Conservation (phyloP, 2,888 invertebrate genomes). For the Seira sanloemensis region DNA sequence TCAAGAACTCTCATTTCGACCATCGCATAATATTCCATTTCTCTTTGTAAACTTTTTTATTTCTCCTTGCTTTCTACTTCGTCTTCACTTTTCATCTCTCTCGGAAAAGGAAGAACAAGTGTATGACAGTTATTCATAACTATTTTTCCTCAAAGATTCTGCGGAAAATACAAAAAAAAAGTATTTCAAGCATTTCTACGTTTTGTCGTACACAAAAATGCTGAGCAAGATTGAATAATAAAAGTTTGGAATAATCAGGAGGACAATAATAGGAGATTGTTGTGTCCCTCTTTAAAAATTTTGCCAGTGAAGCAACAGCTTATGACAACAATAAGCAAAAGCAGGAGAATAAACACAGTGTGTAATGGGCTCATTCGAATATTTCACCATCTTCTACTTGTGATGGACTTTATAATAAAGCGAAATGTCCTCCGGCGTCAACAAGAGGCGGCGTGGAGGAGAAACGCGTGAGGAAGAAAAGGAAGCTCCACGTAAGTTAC, state of each 20-base stretch:
- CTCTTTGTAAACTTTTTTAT: slow-evolving; percentile 37
- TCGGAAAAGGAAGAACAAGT: slow-evolving; percentile 17
- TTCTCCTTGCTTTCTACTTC: slow-evolving; percentile 18
- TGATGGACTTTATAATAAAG: slow-evolving; percentile 14
- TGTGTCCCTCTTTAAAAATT: background rate
- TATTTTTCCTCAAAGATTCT: background rate
- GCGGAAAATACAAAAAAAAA: background rate
- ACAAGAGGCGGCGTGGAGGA: background rate
- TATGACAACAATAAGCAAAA: background rate
- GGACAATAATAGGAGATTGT: slow-evolving; percentile 6
- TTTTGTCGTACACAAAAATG: background rate
- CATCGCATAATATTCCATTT: slow-evolving; percentile 37
- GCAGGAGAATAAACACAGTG: background rate
- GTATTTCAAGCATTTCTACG: slow-evolving; percentile 11
- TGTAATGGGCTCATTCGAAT: background rate
- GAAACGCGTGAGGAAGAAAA: background rate
- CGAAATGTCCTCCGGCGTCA: slow-evolving; percentile 34
- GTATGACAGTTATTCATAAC: slow-evolving; percentile 38
- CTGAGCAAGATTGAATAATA: background rate
- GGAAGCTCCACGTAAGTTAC: background rate
- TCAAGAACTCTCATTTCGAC: slow-evolving; percentile 52
- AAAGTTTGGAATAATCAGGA: no score
- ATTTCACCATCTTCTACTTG: background rate
- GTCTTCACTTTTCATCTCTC: slow-evolving; percentile 26
- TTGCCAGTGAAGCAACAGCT: slow-evolving; percentile 47